Conservation (phyloP, 2,797 vertebrate genomes). For the Poeciliopsis infans region DNA sequence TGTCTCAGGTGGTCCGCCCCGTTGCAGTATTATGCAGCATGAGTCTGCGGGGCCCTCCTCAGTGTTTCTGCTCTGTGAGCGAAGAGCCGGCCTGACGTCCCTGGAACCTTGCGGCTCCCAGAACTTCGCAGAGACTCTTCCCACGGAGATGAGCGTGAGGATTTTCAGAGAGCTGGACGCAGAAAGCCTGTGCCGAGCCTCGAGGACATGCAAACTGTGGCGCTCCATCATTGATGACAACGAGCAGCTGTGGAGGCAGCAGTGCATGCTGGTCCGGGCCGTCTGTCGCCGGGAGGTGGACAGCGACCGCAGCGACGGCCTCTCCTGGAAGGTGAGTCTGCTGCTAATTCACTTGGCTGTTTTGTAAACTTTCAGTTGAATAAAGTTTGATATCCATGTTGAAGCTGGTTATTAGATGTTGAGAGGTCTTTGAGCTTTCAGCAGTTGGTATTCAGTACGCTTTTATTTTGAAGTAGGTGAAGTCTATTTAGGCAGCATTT, state of each 20-base stretch:
- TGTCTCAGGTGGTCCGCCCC: neutral
- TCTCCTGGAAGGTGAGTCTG: slow-evolving; percentile 85
- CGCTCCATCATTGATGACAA: slow-evolving; percentile 75
- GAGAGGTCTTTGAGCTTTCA: too few relatives aligned
- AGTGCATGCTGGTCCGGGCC: slow-evolving; percentile 78
- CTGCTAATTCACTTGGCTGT: too few relatives aligned
- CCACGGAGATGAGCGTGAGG: slow-evolving; percentile 81
- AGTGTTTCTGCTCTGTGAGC: slow-evolving; percentile 24
- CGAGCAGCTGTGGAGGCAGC: slow-evolving; percentile 85
- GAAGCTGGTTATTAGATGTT: too few relatives aligned
- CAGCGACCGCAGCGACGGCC: slow-evolving; percentile 77
- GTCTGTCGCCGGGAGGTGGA: slow-evolving; percentile 86
- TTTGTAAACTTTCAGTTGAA: too few relatives aligned
- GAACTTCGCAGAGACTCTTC: slow-evolving; percentile 82
- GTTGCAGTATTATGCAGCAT: slow-evolving; percentile 72
- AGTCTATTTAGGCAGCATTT: too few relatives aligned
- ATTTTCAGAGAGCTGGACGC: slow-evolving; percentile 87
- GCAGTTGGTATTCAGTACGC: too few relatives aligned
- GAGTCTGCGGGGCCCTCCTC: slow-evolving; percentile 41
- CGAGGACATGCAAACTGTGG: slow-evolving; percentile 84
- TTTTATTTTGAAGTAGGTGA: too few relatives aligned
- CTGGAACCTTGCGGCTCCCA: fast-evolving
- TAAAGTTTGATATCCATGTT: too few relatives aligned
- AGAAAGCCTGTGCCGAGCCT: slow-evolving; percentile 82
- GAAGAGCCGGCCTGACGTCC: slow-evolving; percentile 14